Conservation (phyloP, 2,888 invertebrate genomes). For the Scaptomyza cyrtandrae region DNA sequence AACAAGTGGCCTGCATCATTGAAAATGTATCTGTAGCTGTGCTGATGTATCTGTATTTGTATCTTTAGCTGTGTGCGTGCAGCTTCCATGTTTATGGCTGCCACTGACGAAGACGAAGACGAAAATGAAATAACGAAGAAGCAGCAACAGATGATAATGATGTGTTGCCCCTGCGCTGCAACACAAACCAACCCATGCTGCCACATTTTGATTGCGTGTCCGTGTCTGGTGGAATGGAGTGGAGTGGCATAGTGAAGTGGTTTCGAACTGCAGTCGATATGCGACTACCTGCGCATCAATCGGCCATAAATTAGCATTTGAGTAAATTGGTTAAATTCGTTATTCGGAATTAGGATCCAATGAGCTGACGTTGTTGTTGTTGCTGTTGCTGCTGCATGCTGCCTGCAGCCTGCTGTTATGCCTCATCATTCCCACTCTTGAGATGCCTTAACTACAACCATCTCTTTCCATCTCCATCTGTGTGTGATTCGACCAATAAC, state of each 20-base stretch:
- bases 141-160: conserved; percentile 63
- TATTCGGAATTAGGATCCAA: conserved; percentile 83
- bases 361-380: conserved; percentile 64
- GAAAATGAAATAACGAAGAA: conserved; percentile 37
- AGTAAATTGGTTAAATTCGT: conserved; percentile 84
- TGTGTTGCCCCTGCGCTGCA: conserved; percentile 52
- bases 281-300: conserved; percentile 82
- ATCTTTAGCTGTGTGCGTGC: conserved; percentile 48
- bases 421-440: conserved; percentile 40
- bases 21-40: conserved; percentile 30
- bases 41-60: conserved; percentile 30
- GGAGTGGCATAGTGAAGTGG: conserved; percentile 13
- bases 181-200: conserved; percentile 32
- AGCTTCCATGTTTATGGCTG: conserved; percentile 78
- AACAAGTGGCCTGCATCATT: conserved; percentile 52
- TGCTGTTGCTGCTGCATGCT: conserved; percentile 49
- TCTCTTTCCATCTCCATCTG: not conserved
- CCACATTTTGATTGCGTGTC: conserved; percentile 75
- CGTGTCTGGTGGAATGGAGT: conserved; percentile 11
- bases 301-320: conserved; percentile 84
- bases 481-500: conserved; percentile 50
- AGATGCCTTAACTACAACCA: not conserved
- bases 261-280: conserved; percentile 26
- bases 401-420: conserved; percentile 51
- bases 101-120: conserved; percentile 55